phyloP scores from a whole-genome alignment of 2,888 invertebrate genomes.

The Polia nebulosa region DNA sequence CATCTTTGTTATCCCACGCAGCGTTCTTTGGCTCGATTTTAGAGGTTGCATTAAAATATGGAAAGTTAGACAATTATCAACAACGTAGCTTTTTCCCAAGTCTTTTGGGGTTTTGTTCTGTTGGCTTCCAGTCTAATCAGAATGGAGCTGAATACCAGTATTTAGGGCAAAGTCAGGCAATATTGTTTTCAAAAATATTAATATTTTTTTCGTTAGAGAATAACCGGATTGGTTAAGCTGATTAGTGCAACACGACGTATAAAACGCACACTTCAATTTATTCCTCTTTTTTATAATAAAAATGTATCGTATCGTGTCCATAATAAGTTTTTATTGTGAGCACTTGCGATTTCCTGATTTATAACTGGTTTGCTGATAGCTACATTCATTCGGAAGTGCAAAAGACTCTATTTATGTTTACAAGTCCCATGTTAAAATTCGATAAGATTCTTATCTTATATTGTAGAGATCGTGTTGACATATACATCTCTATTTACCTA shows the following conservation, averaged over 20 bases:
- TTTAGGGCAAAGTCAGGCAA: neutral
- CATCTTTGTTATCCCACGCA: constrained; percentile 15
- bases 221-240: neutral
- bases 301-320: constrained; percentile 25
- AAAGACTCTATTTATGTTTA: constrained; percentile 35
- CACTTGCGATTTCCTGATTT: constrained; percentile 60
- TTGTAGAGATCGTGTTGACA: constrained; percentile 12
- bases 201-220: neutral
- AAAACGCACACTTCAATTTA: constrained; percentile 10
- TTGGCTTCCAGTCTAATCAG: neutral
- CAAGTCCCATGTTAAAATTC: constrained; percentile 22
- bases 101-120: no score
- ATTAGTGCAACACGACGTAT: neutral
- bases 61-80: neutral
- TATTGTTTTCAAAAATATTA: neutral
- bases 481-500: neutral
- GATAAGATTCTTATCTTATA: constrained; percentile 9
- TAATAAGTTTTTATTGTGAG: constrained; percentile 18
- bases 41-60: neutral
- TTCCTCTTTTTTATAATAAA: constrained; percentile 38
- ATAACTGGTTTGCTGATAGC: constrained; percentile 52
- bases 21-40: neutral
- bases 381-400: constrained; percentile 58
- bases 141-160: neutral
- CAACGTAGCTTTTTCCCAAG: neutral